Percentiles rank a stretch among this genome's conserved stretches.
phyloP scores from a whole-genome alignment of 2,797 vertebrate species.

The Oreonectes daqikongensis region DNA sequence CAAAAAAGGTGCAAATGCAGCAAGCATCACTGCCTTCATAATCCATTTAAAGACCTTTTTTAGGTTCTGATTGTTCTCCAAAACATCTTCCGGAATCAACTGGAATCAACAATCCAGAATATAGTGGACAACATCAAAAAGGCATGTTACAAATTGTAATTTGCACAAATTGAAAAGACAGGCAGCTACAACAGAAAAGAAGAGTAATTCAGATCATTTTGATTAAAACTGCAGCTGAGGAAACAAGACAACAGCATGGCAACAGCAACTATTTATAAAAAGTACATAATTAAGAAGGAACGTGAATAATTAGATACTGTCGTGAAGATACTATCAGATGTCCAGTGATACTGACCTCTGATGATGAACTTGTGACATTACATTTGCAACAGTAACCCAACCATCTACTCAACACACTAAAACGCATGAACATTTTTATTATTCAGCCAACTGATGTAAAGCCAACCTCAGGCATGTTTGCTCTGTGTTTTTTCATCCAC shows the following conservation, averaged over 20 bases:
- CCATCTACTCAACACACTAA: not conserved
- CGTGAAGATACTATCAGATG: slow-evolving; percentile 24
- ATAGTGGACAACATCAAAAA: not conserved
- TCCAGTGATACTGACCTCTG: slow-evolving; percentile 17
- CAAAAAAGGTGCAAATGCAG: not conserved
- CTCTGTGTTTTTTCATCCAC: slow-evolving; percentile 70
- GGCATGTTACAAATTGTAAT: too few species aligned
- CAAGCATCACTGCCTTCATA: too few species aligned
- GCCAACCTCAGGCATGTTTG: slow-evolving; percentile 71
- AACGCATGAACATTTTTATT: slow-evolving; percentile 59
- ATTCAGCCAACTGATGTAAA: slow-evolving; percentile 63
- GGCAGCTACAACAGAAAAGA: too few species aligned
- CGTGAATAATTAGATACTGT: slow-evolving; percentile 34
- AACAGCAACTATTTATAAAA: slow-evolving; percentile 29
- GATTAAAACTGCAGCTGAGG: not conserved
- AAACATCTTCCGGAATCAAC: too few species aligned
- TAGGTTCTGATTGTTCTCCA: too few species aligned
- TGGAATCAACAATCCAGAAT: too few species aligned
- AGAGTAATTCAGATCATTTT: too few species aligned
- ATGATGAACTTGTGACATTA: slow-evolving; percentile 32
- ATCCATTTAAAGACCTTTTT: too few species aligned
- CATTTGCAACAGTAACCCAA: slow-evolving; percentile 9
- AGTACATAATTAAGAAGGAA: slow-evolving; percentile 25
- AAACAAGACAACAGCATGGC: slow-evolving; percentile 6
- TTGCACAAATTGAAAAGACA: too few species aligned